Evolutionary conservation across 92 coral and sea anemone species (phyloP).

Genomic region (Palythoa grandis): DNA sequence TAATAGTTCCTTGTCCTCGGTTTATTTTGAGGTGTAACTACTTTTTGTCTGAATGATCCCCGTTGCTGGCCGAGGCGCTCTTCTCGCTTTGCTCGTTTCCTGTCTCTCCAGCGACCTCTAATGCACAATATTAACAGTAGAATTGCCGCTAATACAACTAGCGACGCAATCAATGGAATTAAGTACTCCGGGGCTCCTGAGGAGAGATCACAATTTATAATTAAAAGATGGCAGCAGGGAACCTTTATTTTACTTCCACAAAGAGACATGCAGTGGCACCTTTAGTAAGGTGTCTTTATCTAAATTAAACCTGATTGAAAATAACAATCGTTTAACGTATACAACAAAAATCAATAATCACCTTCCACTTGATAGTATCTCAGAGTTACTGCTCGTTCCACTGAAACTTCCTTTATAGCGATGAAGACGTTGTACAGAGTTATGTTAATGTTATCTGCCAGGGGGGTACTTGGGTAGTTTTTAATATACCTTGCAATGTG

Average conservation of each 20-base stretch:
- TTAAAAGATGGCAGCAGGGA: background rate
- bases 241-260: background rate
- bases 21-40: constrained; percentile 71
- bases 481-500: constrained; percentile 85
- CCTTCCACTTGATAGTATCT: constrained; percentile 74
- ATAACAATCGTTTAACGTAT: too few species aligned
- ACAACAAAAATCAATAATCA: constrained; percentile 31
- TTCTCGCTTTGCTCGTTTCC: constrained; percentile 71
- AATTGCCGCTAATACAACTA: constrained; percentile 91
- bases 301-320: background rate
- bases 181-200: constrained; percentile 86
- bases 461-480: constrained; percentile 54
- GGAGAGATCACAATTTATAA: background rate
- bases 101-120: constrained; percentile 89
- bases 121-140: constrained; percentile 81
- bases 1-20: constrained; percentile 72
- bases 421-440: constrained; percentile 84
- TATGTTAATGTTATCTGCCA: constrained; percentile 56
- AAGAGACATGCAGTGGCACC: too few species aligned
- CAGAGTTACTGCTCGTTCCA: constrained; percentile 84
- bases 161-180: constrained; percentile 93
- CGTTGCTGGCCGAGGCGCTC: constrained; percentile 70
- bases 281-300: background rate
- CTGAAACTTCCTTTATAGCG: constrained; percentile 88
- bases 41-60: constrained; percentile 74